Conservation (phyloP, 2,888 invertebrate species). For the Stenichneumon culpator region DNA sequence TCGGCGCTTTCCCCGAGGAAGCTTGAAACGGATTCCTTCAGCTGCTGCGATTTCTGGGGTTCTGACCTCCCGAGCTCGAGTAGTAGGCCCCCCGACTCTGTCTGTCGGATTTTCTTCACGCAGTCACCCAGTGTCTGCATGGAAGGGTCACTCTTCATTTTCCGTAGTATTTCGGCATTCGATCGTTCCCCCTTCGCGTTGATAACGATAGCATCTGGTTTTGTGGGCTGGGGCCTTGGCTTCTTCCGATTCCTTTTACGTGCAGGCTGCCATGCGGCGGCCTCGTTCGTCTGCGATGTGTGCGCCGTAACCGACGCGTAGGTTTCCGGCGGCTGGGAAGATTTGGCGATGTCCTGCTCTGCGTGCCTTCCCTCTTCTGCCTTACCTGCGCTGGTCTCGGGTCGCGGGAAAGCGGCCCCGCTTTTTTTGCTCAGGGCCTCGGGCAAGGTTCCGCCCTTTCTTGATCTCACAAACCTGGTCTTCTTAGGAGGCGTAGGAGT, state of each 20-base stretch:
- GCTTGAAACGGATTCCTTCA: neutral
- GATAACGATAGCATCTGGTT: neutral
- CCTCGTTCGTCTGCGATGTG: too few species aligned
- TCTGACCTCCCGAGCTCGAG: constrained; percentile 15
- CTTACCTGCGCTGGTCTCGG: too few species aligned
- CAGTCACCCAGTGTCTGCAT: neutral
- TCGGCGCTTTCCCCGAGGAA: too few species aligned
- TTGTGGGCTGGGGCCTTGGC: too few species aligned
- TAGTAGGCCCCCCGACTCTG: constrained; percentile 22
- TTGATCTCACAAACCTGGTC: neutral
- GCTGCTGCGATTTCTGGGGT: constrained; percentile 12
- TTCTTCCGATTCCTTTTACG: too few species aligned
- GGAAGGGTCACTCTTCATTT: neutral
- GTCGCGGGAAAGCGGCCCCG: too few species aligned
- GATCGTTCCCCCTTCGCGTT: neutral
- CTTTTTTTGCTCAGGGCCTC: too few species aligned
- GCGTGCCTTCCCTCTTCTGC: too few species aligned
- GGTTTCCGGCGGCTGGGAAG: too few species aligned
- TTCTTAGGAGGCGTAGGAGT: neutral
- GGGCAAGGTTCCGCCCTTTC: neutral
- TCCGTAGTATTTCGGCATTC: constrained; percentile 8
- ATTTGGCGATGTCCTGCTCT: too few species aligned
- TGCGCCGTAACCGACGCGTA: too few species aligned
- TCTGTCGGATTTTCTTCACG: constrained; percentile 25
- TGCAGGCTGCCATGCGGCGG: too few species aligned